Evolutionary conservation across 64 coral and sea anemone species (phyloP), one percentile per base, ranked within the genome.

Genomic region (Platygyra sinensis): DNA sequence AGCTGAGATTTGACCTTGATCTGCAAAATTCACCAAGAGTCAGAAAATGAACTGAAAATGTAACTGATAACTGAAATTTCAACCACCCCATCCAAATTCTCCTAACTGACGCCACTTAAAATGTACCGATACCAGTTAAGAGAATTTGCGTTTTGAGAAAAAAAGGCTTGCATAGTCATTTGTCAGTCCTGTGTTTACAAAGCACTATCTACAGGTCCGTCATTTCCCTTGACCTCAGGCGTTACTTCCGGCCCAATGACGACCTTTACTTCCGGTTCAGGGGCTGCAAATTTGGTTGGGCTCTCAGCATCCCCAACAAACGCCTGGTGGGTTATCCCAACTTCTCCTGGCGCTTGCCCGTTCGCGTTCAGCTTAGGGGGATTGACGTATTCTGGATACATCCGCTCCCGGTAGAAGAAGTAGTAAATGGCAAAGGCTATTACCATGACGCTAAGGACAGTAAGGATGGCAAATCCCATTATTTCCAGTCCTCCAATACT

Each of bases 401-500:
- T 25, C 32, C 28, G 20, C 38, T 67, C 16, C 38, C 81, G 63
- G 24, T 50, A 71, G 46, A 39, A 12, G 62, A 85, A 51, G 15
- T 85, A 85, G 36, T 85, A 85, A 29, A 85, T 52, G 39, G 36
- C 62, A 51, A 85, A 85, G 63, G 24, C 10, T 2, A 1, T 2
- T 8, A 85, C 36, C 12, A 85, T 13, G 20, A 20, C 0, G 36
- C 8, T 24, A 85, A 85, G 17, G 2, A 51, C 5, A 8, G 20
- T 36, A 85, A 28, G 33, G 24, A 85, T 32, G 51, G 33, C 65
- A 50, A 85, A 71, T 71, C 81, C 81, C 39, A 85, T 11, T 85
- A 85, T 51, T 51, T 85, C 81, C 16, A 85, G 10, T 24, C 20
- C 11, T 11, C 81, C 81, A 20, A 85, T 52, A 16, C 63, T 16